Base-by-base conservation (phyloP, 2,797 vertebrate genomes). In the Acanthornis magna region DNA sequence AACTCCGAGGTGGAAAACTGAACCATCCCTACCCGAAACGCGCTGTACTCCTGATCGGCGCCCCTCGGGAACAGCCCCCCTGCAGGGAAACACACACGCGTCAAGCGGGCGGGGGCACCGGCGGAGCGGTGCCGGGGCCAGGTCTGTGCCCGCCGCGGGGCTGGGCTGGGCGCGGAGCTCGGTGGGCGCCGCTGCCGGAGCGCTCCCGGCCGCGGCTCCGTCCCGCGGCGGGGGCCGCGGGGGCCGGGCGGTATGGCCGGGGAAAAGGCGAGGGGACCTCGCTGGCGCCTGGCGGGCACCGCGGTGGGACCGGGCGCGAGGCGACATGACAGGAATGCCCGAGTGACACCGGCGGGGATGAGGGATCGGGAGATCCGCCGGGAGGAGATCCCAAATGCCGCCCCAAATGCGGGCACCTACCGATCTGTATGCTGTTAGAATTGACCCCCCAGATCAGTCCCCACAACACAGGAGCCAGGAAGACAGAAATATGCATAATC, bases 31-130 rank as follows among this genome's bases (percentile, higher is more conserved):
- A 99, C 98, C 96, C 99, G 99, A 98, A 99, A 99, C 66, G 99
- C 99, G 98, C 99, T 99, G 99, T 99, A 99, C 98, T 99, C 99
- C 98, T 99, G 99, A 97, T 99, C 99, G 53, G 99, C 99, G 94
- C 99, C 99, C 98, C 99, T 98, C 81, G 99, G 99, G 98, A 99
- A 99, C 63, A 99, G 98, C 86, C 99, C 99, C 97, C 99, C 99
- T 99, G 98, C 73, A 96, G 97, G 98, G 96, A 94, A 97, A 96
- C 55, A 95, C 73, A 96, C 94, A 96, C 88, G n/a, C 30, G 67
- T 97, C 95, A 97, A 88, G 65, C 61, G 23, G 70, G 65, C 9
- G 58, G 72, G 57, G 55, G 74, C 32, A 51, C 50, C 40, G 42
- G 55, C 67, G 45, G 55, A 58, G 63, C 67, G 18, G 68, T 75